A percentile compares a stretch with the other conserved stretches of the same genome.
Conservation (phyloP, 2,888 invertebrate genomes). For the Acleris literana region DNA sequence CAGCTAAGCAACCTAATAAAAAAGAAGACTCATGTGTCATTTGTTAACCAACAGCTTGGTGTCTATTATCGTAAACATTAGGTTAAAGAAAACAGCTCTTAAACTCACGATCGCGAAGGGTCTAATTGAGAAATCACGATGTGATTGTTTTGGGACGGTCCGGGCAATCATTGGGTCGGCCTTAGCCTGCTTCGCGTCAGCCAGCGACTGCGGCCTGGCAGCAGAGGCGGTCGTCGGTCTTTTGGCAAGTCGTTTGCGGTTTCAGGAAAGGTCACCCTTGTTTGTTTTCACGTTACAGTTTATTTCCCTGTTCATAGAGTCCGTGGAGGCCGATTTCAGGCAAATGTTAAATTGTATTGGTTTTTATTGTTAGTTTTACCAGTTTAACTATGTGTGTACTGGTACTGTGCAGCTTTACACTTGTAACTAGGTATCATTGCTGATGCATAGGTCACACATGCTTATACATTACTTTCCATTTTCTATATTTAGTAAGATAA, state of each 20-base stretch:
- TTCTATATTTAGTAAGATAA: too few relatives aligned
- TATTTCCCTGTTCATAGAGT: neutral
- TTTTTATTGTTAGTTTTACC: too few relatives aligned
- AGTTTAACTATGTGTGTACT: too few relatives aligned
- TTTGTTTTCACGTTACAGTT: slow-evolving; percentile 9
- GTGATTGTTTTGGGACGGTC: slow-evolving; percentile 65
- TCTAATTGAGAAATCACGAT: slow-evolving; percentile 70
- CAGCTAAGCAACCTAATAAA: too few relatives aligned
- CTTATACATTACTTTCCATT: too few relatives aligned
- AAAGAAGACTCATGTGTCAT: too few relatives aligned
- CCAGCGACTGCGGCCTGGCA: slow-evolving; percentile 8
- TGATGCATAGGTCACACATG: too few relatives aligned
- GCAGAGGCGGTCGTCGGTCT: slow-evolving; percentile 1
- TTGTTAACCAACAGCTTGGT: too few relatives aligned
- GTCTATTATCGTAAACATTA: slow-evolving; percentile 26
- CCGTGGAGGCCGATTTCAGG: too few relatives aligned
- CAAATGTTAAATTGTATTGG: too few relatives aligned
- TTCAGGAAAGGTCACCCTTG: slow-evolving; percentile 37
- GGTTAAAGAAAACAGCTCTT: slow-evolving; percentile 45
- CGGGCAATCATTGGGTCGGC: slow-evolving; percentile 61
- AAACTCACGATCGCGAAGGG: slow-evolving; percentile 50
- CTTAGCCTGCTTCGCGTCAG: slow-evolving; percentile 61
- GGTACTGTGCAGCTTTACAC: too few relatives aligned
- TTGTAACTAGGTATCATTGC: too few relatives aligned
- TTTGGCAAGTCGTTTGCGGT: slow-evolving; percentile 12